Conservation (phyloP, 53 echinoderm and acorn worm genomes). For the Zoroaster sp. region DNA sequence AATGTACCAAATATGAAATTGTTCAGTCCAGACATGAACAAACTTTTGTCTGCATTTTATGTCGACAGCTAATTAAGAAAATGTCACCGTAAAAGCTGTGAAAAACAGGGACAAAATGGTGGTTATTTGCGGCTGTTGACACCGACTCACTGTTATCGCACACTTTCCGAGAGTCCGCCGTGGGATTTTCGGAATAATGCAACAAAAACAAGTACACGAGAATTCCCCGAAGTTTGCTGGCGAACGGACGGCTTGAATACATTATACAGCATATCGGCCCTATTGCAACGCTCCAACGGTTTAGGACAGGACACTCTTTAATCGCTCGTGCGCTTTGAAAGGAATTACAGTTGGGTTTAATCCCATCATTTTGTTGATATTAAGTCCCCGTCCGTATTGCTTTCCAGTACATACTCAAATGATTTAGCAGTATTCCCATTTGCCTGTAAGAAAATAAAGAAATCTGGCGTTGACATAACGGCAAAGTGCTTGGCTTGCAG, state of each 20-base stretch:
- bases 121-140: background rate
- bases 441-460: background rate
- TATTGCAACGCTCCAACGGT: background rate
- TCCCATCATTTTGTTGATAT: background rate
- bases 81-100: too few relatives aligned
- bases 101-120: too few relatives aligned
- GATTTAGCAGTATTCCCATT: background rate
- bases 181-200: slow-evolving; percentile 41
- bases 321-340: background rate
- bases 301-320: background rate
- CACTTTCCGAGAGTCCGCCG: background rate
- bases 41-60: too few relatives aligned
- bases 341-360: background rate
- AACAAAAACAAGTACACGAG: slow-evolving; percentile 33
- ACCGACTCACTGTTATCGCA: background rate
- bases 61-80: too few relatives aligned
- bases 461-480: background rate
- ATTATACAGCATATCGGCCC: background rate
- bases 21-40: too few relatives aligned
- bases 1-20: too few relatives aligned
- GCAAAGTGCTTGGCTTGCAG: background rate
- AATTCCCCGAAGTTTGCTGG: background rate
- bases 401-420: background rate
- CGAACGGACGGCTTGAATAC: background rate
- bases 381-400: slow-evolving; percentile 2